These are phyloP conservation scores for Gallinago media DNA, from an alignment of 2,113 vertebrate species.

Conservation along the genomic window DNA sequence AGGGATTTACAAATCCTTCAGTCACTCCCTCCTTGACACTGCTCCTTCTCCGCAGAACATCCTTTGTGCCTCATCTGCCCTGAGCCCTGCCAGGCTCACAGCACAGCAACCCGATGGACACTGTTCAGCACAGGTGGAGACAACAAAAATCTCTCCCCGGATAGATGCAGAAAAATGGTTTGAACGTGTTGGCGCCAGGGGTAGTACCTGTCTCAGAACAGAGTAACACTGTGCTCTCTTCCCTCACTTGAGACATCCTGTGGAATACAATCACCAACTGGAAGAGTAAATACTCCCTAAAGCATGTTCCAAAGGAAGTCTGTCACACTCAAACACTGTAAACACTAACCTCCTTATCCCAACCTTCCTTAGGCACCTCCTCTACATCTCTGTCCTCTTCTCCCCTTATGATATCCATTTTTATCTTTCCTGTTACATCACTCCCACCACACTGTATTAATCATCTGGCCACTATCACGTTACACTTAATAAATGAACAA, in stretches of 20 bases:
- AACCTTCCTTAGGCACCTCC: neutral
- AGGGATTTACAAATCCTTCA: neutral
- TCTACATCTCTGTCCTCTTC: neutral
- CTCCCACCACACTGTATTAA: slow-evolving; percentile 57
- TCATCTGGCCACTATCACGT: slow-evolving; percentile 67
- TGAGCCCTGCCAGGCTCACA: neutral
- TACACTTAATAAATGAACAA: slow-evolving; percentile 67
- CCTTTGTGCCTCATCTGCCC: neutral
- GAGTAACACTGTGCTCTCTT: neutral
- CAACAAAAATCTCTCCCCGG: neutral
- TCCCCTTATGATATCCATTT: neutral
- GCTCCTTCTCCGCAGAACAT: neutral
- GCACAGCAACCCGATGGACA: neutral
- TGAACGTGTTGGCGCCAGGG: neutral
- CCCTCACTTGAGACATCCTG: neutral
- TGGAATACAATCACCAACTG: neutral
- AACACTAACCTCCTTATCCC: slow-evolving; percentile 30
- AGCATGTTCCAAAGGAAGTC: neutral
- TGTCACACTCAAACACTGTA: slow-evolving; percentile 10
- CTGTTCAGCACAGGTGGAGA: neutral
- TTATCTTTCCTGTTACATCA: slow-evolving; percentile 68
- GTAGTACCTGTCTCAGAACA: neutral
- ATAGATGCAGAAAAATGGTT: neutral
- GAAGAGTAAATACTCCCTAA: neutral
- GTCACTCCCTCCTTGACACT: neutral